phyloP scores from a whole-genome alignment of 2,888 invertebrate species.

The Chloroclysta siterata region DNA sequence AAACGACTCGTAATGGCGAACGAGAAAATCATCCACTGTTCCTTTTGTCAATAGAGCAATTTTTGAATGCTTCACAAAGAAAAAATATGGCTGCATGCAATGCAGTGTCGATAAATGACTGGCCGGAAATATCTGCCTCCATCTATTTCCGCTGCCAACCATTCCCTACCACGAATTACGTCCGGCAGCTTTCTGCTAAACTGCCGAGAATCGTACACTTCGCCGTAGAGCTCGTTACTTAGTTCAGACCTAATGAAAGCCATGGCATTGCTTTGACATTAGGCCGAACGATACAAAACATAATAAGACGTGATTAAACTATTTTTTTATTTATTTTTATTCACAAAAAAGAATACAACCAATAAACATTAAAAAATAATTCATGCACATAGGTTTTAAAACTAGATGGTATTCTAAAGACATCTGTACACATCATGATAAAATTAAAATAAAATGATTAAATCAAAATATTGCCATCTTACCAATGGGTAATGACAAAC shows the following conservation, averaged over 20 bases:
- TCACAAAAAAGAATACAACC: no score
- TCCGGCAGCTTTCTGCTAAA: slow-evolving; percentile 67
- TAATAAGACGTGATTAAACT: no score
- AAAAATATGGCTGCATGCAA: slow-evolving; percentile 7
- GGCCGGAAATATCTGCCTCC: slow-evolving; percentile 23
- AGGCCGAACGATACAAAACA: no score
- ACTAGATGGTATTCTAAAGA: no score
- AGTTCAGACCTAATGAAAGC: slow-evolving; percentile 43
- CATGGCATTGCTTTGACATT: no score
- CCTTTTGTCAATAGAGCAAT: background rate
- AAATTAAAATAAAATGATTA: no score
- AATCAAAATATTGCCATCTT: no score
- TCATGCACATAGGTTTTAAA: no score
- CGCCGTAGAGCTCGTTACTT: slow-evolving; percentile 57
- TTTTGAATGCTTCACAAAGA: background rate
- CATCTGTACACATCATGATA: no score
- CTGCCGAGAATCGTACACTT: slow-evolving; percentile 66
- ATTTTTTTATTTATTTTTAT: no score
- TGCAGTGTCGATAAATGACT: background rate
- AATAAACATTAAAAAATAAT: no score
- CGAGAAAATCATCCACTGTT: background rate
- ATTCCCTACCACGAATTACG: slow-evolving; percentile 70
- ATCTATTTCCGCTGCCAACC: slow-evolving; percentile 50
- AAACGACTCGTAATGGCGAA: background rate
- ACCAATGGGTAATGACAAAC: no score